A percentile compares a stretch with the other conserved stretches of the same genome.
These are phyloP conservation scores for Zosterops pallidus DNA, from an alignment of 2,113 vertebrate genomes.

Conservation along the genomic window DNA sequence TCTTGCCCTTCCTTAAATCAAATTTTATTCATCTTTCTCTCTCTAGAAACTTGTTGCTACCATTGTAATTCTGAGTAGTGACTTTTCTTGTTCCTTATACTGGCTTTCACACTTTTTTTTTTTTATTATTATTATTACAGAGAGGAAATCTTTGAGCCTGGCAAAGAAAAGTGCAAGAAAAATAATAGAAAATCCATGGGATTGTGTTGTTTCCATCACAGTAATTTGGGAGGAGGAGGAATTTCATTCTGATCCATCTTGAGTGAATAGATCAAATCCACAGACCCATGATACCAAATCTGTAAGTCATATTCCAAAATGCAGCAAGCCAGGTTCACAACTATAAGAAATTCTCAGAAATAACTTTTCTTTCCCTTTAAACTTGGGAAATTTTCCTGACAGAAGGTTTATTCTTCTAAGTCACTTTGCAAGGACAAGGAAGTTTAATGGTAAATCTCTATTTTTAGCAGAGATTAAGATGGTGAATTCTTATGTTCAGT, in stretches of 20 bases:
- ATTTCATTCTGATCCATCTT: not conserved
- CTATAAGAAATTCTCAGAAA: not conserved
- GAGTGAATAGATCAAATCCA: not conserved
- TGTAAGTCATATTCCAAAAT: not conserved
- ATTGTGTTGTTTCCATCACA: not conserved
- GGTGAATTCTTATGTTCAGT: not conserved
- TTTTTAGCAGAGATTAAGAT: not conserved
- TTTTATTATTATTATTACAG: not conserved
- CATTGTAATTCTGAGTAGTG: not conserved
- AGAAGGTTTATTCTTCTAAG: not conserved
- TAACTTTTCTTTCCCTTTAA: constrained; percentile 4
- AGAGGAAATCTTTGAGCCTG: not conserved
- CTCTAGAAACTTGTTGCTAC: not conserved
- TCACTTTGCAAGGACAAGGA: not conserved
- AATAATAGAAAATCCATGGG: not conserved
- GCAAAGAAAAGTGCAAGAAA: not conserved
- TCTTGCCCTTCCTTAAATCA: not conserved
- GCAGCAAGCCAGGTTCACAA: not conserved
- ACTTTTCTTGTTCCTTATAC: not conserved
- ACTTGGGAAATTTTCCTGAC: not conserved
- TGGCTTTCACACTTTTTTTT: not conserved
- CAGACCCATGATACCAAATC: not conserved
- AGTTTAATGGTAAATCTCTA: not conserved
- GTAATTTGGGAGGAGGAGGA: not conserved
- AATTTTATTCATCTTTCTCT: not conserved